These are phyloP conservation scores for Cataglyphis albicans DNA, from an alignment of 2,888 invertebrate genomes.

Conservation along the genomic window DNA sequence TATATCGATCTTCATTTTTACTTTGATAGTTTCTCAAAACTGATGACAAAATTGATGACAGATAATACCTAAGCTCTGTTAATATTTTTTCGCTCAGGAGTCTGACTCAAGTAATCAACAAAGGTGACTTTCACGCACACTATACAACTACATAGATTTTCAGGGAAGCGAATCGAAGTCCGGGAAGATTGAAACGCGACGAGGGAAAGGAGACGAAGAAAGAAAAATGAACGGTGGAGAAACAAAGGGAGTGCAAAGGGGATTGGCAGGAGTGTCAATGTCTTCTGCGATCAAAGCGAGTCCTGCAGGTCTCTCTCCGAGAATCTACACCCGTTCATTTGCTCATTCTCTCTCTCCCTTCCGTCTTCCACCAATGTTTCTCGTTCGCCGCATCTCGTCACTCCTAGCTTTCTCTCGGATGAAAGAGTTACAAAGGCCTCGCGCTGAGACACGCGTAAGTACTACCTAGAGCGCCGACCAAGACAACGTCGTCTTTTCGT, in stretches of 20 bases:
- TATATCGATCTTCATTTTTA: neutral
- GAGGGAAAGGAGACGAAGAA: neutral
- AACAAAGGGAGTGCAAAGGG: conserved; percentile 44
- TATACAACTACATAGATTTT: conserved; percentile 33
- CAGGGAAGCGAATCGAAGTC: conserved; percentile 27
- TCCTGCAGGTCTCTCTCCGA: conserved; percentile 42
- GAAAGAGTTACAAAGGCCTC: conserved; percentile 67
- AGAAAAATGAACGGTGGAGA: conserved; percentile 36
- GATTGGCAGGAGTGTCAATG: conserved; percentile 53
- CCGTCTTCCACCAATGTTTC: conserved; percentile 35
- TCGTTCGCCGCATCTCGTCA: conserved; percentile 50
- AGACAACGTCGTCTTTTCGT: conserved; percentile 7
- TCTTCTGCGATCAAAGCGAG: conserved; percentile 46
- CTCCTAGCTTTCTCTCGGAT: conserved; percentile 62
- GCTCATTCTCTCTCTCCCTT: neutral
- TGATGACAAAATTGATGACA: neutral
- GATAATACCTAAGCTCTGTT: neutral
- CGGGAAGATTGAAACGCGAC: conserved; percentile 36
- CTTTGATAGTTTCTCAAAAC: neutral
- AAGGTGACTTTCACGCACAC: neutral
- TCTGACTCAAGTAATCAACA: neutral
- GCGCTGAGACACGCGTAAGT: conserved; percentile 63
- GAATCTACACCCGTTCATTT: conserved; percentile 36
- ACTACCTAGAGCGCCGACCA: conserved; percentile 52
- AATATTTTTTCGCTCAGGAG: neutral